Conservation (phyloP, 2,113 vertebrate genomes). For the Coregonus clupeaformis region DNA sequence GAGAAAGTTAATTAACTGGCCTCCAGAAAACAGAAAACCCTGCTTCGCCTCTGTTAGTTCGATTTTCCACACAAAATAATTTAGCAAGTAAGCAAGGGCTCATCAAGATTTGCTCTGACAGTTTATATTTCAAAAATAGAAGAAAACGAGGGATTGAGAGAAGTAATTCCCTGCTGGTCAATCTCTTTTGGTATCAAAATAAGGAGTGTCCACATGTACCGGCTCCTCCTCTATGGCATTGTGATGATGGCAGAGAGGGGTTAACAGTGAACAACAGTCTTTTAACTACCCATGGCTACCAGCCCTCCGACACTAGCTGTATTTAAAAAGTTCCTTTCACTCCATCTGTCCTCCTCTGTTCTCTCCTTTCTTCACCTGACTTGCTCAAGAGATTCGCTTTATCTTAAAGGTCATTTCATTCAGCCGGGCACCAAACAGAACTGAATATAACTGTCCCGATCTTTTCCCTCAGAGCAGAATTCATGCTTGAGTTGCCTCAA, state of each 20-base stretch:
- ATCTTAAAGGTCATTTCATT: slow-evolving; percentile 98
- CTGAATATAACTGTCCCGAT: slow-evolving; percentile 99
- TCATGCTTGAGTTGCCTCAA: slow-evolving; percentile 98
- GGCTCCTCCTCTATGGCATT: slow-evolving; percentile 55
- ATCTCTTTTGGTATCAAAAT: slow-evolving; percentile 56
- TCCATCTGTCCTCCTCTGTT: slow-evolving; percentile 85
- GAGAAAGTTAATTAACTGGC: slow-evolving; percentile 66
- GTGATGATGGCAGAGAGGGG: slow-evolving; percentile 49
- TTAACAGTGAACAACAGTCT: slow-evolving; percentile 59
- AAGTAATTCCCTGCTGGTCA: slow-evolving; percentile 49
- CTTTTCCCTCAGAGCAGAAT: slow-evolving; percentile 89
- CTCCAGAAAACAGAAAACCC: slow-evolving; percentile 39
- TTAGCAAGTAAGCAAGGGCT: slow-evolving; percentile 9
- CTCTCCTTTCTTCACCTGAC: slow-evolving; percentile 89
- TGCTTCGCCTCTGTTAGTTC: slow-evolving; percentile 40
- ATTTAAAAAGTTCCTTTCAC: slow-evolving; percentile 68
- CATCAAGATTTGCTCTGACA: slow-evolving; percentile 28
- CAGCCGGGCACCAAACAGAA: slow-evolving; percentile 89
- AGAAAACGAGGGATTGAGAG: slow-evolving; percentile 23
- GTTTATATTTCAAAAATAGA: slow-evolving; percentile 15
- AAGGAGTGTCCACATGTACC: slow-evolving; percentile 42
- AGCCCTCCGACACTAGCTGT: slow-evolving; percentile 59
- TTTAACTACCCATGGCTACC: slow-evolving; percentile 56
- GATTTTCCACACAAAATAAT: slow-evolving; percentile 15
- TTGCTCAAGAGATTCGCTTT: slow-evolving; percentile 93